Percentiles rank a stretch among this genome's conserved stretches.
phyloP scores from a whole-genome alignment of 2,797 vertebrate genomes.

The Brachymystax lenok region DNA sequence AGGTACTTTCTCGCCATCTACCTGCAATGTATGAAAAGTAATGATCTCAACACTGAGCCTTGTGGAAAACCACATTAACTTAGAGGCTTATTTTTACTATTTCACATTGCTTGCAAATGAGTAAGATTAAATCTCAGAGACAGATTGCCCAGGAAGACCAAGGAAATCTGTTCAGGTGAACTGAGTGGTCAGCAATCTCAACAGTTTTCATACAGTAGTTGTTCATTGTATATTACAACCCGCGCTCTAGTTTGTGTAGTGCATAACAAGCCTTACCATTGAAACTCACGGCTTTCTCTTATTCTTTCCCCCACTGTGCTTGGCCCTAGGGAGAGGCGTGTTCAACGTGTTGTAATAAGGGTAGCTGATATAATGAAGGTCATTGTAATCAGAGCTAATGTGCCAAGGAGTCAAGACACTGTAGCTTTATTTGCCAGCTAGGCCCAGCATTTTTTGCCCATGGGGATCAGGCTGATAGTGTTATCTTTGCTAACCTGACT shows the following conservation, averaged over 20 bases:
- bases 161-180: neutral
- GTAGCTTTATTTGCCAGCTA: constrained; percentile 78
- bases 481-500: constrained; percentile 84
- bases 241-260: constrained; percentile 43
- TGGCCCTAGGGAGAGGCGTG: constrained; percentile 67
- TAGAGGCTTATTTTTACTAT: neutral
- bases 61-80: constrained; percentile 4
- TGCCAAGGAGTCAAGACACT: constrained; percentile 79
- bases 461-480: constrained; percentile 78
- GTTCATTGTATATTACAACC: constrained; percentile 34
- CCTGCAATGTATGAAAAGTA: neutral
- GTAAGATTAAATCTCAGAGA: constrained; percentile 22
- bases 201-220: constrained; percentile 7
- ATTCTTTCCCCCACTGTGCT: constrained; percentile 68
- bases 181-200: constrained; percentile 33
- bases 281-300: constrained; percentile 64
- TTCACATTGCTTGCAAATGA: neutral
- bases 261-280: constrained; percentile 43
- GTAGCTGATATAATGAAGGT: constrained; percentile 84
- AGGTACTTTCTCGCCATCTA: neutral
- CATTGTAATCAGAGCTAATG: constrained; percentile 84
- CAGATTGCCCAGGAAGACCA: neutral
- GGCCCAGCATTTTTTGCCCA: constrained; percentile 68
- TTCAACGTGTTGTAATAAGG: constrained; percentile 80
- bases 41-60: neutral